A percentile compares a stretch with the other conserved stretches of the same genome.
These are phyloP conservation scores for Drosophila heteroneura DNA, from an alignment of 2,888 invertebrate species.

Conservation along the genomic window DNA sequence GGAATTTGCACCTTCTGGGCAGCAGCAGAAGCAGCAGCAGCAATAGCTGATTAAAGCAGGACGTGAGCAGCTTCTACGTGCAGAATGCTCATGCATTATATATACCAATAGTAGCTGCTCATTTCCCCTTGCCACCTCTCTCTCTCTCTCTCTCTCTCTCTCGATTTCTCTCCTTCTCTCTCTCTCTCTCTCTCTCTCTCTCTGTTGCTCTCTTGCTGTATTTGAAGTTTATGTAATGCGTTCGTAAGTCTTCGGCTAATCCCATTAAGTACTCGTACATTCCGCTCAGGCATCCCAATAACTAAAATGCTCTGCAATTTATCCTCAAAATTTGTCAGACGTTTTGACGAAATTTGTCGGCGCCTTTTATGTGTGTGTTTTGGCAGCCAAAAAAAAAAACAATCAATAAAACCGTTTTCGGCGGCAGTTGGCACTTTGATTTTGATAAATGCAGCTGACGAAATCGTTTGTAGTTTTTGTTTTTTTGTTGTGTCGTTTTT, in stretches of 20 bases:
- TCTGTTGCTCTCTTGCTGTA: no score
- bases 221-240: constrained; percentile 72
- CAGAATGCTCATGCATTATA: constrained; percentile 54
- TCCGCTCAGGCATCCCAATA: constrained; percentile 47
- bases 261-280: constrained; percentile 74
- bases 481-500: neutral
- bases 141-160: neutral
- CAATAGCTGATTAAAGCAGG: constrained; percentile 55
- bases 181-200: neutral
- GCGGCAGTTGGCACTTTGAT: constrained; percentile 76
- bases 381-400: constrained; percentile 13
- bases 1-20: constrained; percentile 70
- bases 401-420: constrained; percentile 49
- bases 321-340: constrained; percentile 15
- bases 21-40: constrained; percentile 9
- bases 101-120: constrained; percentile 41
- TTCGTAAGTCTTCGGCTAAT: constrained; percentile 83
- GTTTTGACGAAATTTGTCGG: constrained; percentile 50
- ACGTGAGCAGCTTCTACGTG: constrained; percentile 51
- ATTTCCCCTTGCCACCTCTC: constrained; percentile 3
- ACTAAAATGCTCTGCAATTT: constrained; percentile 66
- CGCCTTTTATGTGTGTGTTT: constrained; percentile 55
- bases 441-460: constrained; percentile 63
- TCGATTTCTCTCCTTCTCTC: neutral
- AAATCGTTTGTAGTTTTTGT: constrained; percentile 37